Conservation (phyloP, 1,140 invertebrate species). For the Catajapyx aquilonaris region DNA sequence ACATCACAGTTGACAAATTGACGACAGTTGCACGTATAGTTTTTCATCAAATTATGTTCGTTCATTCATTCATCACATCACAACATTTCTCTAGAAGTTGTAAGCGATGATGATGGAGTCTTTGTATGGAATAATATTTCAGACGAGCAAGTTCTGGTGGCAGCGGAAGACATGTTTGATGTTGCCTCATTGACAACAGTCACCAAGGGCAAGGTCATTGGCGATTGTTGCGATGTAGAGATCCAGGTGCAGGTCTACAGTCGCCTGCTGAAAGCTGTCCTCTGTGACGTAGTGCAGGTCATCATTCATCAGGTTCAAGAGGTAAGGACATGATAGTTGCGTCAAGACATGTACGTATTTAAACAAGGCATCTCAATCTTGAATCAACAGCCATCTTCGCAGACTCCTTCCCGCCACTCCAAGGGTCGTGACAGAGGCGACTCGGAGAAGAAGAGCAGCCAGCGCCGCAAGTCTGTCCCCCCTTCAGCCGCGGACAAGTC, state of each 20-base stretch:
- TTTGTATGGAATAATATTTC: conserved; percentile 1
- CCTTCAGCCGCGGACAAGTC: too few relatives aligned
- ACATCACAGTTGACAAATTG: too few relatives aligned
- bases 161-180: conserved; percentile 11
- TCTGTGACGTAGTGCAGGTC: conserved; percentile 22
- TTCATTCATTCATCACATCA: too few relatives aligned
- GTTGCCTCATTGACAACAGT: conserved; percentile 11
- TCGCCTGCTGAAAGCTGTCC: conserved; percentile 32
- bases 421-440: too few relatives aligned
- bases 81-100: too few relatives aligned
- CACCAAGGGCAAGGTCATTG: conserved; percentile 28
- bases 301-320: conserved; percentile 7
- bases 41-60: too few relatives aligned
- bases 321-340: conserved; percentile 2
- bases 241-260: conserved; percentile 32
- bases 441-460: not conserved
- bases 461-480: not conserved
- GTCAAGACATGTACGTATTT: not conserved
- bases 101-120: not conserved
- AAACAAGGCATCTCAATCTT: not conserved
- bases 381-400: not conserved
- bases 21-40: too few relatives aligned
- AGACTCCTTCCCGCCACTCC: too few relatives aligned
- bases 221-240: conserved; percentile 31
- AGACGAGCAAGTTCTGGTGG: conserved; percentile 7